Evolutionary conservation across 1,140 invertebrate species (phyloP), one percentile per base, ranked within the genome.

Genomic region (Trachymyrmex septentrionalis): DNA sequence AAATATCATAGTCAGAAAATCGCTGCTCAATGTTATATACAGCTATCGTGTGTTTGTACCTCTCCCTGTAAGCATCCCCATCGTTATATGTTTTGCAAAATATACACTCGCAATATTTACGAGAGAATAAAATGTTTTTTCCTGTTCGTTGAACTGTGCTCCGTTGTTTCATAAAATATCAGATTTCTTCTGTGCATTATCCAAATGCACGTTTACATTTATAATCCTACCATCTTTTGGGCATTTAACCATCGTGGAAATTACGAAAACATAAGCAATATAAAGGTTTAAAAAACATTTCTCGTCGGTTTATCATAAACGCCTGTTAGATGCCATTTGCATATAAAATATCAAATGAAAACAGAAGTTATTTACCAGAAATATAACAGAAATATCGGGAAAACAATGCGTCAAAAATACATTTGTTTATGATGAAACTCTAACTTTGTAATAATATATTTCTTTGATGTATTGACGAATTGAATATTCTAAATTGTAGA

Each of bases 151-250:
- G 73, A 64, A 78, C 72, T 38, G 61, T 66, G n/a, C 73, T 55
- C 61, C 63, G 72, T 78, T 85, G 72, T 85, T 85, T 85, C 82
- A 85, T 85, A 85, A 85, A 85, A 85, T 85, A 85, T 85, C 82
- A 85, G 73, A 85, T 85, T 85, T 85, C 82, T 85, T 78, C 73
- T 78, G 71, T 57, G 61, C 61, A 67, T 78, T 78, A 77, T 14
- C 72, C 53, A 78, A 85, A 85, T 66, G 59, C 30, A 64, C 73
- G 48, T 85, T 85, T 85, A 78, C 73, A 77, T 85, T 85, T 85
- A 78, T 78, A 78, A 85, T 85, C 48, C 82, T 57, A 78, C 72
- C 48, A 75, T 84, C 80, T 84, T 84, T 75, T 61, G n/a, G 57
- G 67, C 80, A 75, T 84, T 84, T 73, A 61, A 73, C 69, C 38